These are phyloP conservation scores for Balaeniceps rex DNA, from an alignment of 2,113 vertebrate species.

Conservation along the genomic window DNA sequence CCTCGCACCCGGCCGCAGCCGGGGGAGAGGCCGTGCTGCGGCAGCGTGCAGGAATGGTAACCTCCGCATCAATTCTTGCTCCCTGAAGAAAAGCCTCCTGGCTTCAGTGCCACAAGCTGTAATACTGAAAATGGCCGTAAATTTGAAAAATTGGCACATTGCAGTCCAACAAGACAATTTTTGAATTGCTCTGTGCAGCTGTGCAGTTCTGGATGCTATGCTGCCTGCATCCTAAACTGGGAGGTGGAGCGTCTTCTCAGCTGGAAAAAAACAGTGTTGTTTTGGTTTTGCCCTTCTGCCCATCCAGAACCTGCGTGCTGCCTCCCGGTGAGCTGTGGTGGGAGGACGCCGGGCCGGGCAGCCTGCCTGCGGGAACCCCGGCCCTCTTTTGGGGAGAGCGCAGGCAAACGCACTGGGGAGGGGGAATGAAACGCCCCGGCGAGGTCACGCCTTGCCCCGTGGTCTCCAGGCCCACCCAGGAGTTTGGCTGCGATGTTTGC, in stretches of 20 bases:
- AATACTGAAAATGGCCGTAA: constrained; percentile 74
- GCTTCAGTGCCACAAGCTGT: constrained; percentile 57
- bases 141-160: constrained; percentile 75
- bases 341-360: background rate
- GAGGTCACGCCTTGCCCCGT: fast-evolving
- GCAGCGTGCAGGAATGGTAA: constrained; percentile 57
- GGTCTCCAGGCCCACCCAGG: background rate
- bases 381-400: too few relatives aligned
- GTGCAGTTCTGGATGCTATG: constrained; percentile 5
- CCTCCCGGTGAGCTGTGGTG: background rate
- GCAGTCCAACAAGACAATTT: constrained; percentile 73
- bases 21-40: constrained; percentile 39
- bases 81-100: constrained; percentile 65
- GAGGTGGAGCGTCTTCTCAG: background rate
- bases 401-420: fast-evolving
- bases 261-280: background rate
- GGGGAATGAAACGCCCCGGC: fast-evolving
- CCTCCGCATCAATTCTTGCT: constrained; percentile 58
- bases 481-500: too few relatives aligned
- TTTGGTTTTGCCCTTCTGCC: background rate
- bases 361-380: background rate
- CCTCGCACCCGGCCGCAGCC: background rate
- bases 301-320: background rate
- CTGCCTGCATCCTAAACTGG: constrained; percentile 25
- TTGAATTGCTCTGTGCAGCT: constrained; percentile 71